Conservation (phyloP, 1,140 invertebrate genomes). For the Procambarus virginalis region DNA sequence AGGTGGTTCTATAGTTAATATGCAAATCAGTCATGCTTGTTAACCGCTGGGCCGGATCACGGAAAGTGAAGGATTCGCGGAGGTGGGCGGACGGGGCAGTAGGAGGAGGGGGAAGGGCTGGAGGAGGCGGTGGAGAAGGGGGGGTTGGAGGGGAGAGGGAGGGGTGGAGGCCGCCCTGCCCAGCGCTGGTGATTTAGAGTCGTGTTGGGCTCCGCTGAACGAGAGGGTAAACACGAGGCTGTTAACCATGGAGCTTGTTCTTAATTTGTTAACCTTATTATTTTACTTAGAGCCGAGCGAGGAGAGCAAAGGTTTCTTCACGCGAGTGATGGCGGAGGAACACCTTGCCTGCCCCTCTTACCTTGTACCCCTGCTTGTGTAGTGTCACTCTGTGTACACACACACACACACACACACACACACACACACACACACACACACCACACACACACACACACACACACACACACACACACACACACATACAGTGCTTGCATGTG, state of each 20-base stretch:
- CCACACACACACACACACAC: no score
- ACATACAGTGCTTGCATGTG: no score
- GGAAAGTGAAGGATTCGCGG: conserved; percentile 26
- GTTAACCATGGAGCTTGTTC: conserved; percentile 18
- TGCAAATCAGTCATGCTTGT: conserved; percentile 60
- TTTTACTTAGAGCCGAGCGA: conserved; percentile 9
- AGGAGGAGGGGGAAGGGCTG: background rate
- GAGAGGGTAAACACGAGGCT: conserved; percentile 12
- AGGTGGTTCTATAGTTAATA: conserved; percentile 54
- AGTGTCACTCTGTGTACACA: no score
- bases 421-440: no score
- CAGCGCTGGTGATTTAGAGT: background rate
- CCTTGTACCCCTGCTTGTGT: no score
- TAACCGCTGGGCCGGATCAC: conserved; percentile 37
- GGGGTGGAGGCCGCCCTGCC: background rate
- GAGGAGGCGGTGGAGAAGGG: background rate
- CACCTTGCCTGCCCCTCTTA: no score
- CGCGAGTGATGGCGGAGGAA: background rate
- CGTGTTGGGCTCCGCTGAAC: background rate
- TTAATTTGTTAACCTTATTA: conserved; percentile 59
- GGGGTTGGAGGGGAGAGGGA: no score
- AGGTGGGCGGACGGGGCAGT: background rate
- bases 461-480: no score
- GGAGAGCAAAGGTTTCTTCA: background rate
- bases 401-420: no score